Conservation (phyloP, 2,888 invertebrate species). For the Drosophila nr. perissopoda region DNA sequence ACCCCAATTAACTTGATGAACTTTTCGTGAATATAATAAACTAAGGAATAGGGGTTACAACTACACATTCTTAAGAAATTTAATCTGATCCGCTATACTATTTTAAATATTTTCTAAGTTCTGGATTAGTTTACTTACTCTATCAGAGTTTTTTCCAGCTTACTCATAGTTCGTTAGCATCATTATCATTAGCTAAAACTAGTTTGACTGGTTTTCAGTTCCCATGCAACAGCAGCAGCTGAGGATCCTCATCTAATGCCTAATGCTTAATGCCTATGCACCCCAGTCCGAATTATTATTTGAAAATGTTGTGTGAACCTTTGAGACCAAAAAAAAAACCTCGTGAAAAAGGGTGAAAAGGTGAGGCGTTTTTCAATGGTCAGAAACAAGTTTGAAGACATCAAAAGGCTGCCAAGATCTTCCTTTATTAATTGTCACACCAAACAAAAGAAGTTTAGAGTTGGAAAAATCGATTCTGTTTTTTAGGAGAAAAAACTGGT, state of each 20-base stretch:
- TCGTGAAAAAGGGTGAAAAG: conserved; percentile 65
- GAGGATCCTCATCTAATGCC: conserved; percentile 43
- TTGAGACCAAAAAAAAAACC: conserved; percentile 28
- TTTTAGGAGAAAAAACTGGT: conserved; percentile 54
- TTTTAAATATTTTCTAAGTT: neutral
- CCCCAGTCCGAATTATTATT: conserved; percentile 62
- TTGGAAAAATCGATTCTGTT: conserved; percentile 55
- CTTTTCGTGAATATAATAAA: neutral
- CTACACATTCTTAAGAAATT: neutral
- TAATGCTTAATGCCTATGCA: conserved; percentile 38
- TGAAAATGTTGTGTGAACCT: conserved; percentile 60
- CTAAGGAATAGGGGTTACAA: neutral
- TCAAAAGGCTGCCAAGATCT: conserved; percentile 57
- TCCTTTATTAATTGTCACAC: conserved; percentile 67
- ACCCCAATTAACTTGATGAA: conserved; percentile 44
- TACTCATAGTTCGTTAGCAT: neutral
- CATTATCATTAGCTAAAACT: conserved; percentile 34
- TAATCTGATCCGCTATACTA: neutral
- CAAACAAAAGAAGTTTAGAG: conserved; percentile 62
- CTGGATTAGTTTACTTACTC: neutral
- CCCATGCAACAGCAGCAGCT: conserved; percentile 59
- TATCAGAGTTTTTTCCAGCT: neutral
- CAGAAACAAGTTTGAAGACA: conserved; percentile 70
- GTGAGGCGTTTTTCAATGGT: conserved; percentile 64
- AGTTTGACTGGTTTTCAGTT: conserved; percentile 64